Conservation (phyloP, 2,888 invertebrate species). For the Idaea aversata region DNA sequence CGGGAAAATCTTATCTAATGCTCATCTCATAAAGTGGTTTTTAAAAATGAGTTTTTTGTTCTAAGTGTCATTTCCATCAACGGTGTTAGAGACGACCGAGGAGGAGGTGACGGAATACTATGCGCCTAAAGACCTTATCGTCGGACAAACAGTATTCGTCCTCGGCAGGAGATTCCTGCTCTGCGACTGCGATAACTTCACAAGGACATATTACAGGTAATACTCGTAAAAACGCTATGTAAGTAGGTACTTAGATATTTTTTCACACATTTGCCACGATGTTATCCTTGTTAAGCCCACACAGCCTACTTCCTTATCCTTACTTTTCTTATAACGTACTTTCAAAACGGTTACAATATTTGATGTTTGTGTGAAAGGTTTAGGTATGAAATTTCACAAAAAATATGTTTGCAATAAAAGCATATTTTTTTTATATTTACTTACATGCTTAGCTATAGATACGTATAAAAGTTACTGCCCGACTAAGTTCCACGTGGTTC, state of each 20-base stretch:
- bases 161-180: slow-evolving; percentile 86
- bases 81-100: slow-evolving; percentile 85
- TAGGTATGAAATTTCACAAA: background rate
- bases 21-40: background rate
- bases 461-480: no score
- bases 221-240: slow-evolving; percentile 16
- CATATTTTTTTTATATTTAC: no score
- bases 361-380: background rate
- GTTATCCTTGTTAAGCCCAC: background rate
- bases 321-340: background rate
- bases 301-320: background rate
- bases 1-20: background rate
- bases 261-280: background rate
- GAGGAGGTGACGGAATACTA: slow-evolving; percentile 89
- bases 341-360: background rate
- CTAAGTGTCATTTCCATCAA: slow-evolving; percentile 82
- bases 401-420: background rate
- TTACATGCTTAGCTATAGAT: no score
- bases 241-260: background rate
- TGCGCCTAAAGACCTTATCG: slow-evolving; percentile 86
- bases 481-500: no score
- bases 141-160: slow-evolving; percentile 86
- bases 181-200: slow-evolving; percentile 90
- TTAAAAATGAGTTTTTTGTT: slow-evolving; percentile 10
- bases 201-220: slow-evolving; percentile 85